Conservation (phyloP, 2,113 vertebrate genomes). For the Spizaetus ornatus region DNA sequence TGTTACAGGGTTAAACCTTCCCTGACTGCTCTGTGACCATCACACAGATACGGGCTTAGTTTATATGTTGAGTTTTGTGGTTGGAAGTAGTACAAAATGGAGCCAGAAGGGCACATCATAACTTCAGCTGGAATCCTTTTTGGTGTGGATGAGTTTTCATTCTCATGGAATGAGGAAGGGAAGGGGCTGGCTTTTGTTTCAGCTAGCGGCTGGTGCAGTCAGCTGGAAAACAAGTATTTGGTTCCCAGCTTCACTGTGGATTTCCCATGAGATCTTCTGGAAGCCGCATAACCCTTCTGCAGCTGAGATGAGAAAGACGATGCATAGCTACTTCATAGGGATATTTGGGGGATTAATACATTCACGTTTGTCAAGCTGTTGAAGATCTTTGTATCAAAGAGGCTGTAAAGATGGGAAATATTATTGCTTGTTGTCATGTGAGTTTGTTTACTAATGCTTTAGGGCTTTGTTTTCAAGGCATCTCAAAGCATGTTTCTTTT, state of each 20-base stretch:
- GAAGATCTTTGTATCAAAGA: not conserved
- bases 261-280: not conserved
- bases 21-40: not conserved
- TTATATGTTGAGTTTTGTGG: not conserved
- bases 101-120: not conserved
- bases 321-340: not conserved
- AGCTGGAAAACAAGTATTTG: not conserved
- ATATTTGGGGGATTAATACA: not conserved
- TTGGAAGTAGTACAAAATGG: not conserved
- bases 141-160: not conserved
- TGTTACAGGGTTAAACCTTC: not conserved
- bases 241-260: not conserved
- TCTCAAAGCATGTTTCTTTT: constrained; percentile 44
- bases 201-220: not conserved
- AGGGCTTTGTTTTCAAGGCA: constrained; percentile 46
- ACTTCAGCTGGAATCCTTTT: not conserved
- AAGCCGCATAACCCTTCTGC: not conserved
- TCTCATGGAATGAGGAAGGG: not conserved
- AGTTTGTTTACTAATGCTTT: constrained; percentile 7
- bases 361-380: not conserved
- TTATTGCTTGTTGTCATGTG: constrained; percentile 2
- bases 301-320: not conserved
- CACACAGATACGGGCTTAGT: not conserved
- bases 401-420: not conserved
- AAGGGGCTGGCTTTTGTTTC: not conserved